Percentiles rank a stretch among this genome's conserved stretches.
Evolutionary conservation across 2,797 vertebrate species (phyloP).

Genomic region (Corythornis leucogaster): DNA sequence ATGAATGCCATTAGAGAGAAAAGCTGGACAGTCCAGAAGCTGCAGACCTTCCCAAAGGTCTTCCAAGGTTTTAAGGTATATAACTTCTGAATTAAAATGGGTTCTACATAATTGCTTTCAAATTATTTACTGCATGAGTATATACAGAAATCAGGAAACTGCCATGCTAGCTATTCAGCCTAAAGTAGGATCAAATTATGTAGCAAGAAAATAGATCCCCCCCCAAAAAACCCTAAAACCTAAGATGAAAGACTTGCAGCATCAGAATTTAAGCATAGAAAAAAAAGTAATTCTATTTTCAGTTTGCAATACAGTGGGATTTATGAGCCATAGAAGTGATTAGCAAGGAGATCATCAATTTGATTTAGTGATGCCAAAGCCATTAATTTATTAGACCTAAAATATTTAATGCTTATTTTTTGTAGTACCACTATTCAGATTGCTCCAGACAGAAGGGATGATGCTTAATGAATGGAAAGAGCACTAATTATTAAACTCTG

Average conservation of each 20-base stretch:
- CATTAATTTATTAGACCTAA: slow-evolving; percentile 42
- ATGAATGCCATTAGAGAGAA: not conserved
- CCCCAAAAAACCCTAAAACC: too few relatives aligned
- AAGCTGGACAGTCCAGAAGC: not conserved
- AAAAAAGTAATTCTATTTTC: not conserved
- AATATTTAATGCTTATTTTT: slow-evolving; percentile 33
- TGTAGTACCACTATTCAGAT: slow-evolving; percentile 38
- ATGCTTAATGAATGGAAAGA: slow-evolving; percentile 50
- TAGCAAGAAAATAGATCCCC: not conserved
- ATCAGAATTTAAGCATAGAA: slow-evolving; percentile 17
- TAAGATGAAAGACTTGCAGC: slow-evolving; percentile 9
- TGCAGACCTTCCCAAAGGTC: not conserved
- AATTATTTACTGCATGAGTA: slow-evolving; percentile 12
- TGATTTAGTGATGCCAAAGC: slow-evolving; percentile 46
- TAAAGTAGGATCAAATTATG: slow-evolving; percentile 5
- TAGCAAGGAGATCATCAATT: slow-evolving; percentile 26
- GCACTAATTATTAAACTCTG: slow-evolving; percentile 50
- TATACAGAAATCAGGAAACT: not conserved
- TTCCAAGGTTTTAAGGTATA: not conserved
- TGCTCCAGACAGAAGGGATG: slow-evolving; percentile 60
- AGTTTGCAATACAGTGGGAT: not conserved
- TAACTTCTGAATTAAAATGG: slow-evolving; percentile 33
- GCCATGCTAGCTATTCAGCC: not conserved
- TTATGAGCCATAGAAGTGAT: slow-evolving; percentile 36
- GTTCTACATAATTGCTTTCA: not conserved